Evolutionary conservation across 2,888 invertebrate genomes (phyloP).

Genomic region (Odontomyia ornata): DNA sequence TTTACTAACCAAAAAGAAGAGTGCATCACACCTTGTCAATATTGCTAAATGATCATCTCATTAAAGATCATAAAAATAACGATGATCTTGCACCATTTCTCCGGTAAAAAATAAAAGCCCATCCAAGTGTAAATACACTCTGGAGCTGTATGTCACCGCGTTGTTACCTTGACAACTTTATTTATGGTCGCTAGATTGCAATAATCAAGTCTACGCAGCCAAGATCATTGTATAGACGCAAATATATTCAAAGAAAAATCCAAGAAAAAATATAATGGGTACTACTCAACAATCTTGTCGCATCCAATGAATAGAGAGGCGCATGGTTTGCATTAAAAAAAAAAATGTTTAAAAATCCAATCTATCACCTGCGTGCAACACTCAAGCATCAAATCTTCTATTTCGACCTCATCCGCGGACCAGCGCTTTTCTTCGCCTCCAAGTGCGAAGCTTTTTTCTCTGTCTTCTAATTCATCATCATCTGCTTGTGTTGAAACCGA

Average conservation of each 20-base stretch:
- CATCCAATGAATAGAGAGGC: not conserved
- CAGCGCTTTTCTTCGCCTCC: not conserved
- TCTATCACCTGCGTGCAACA: not conserved
- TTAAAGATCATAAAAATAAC: not conserved
- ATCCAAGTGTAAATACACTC: not conserved
- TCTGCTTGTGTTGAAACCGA: not conserved
- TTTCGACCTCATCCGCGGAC: not conserved
- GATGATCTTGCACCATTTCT: conserved; percentile 8
- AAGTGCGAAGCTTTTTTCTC: not conserved
- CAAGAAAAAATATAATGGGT: too few species aligned
- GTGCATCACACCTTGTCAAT: not conserved
- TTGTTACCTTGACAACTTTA: not conserved
- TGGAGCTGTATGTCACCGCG: not conserved
- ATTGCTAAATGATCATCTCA: not conserved
- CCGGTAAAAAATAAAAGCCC: not conserved
- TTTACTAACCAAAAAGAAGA: not conserved
- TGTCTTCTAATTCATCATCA: not conserved
- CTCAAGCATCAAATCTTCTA: too few species aligned
- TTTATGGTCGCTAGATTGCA: not conserved
- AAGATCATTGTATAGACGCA: not conserved
- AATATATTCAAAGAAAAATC: not conserved
- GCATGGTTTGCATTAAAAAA: not conserved
- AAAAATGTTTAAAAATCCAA: not conserved
- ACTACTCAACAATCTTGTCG: not conserved
- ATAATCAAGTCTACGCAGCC: not conserved